Base-by-base conservation (phyloP, 2,797 vertebrate genomes). In the Neosilurus hyrtlii region DNA sequence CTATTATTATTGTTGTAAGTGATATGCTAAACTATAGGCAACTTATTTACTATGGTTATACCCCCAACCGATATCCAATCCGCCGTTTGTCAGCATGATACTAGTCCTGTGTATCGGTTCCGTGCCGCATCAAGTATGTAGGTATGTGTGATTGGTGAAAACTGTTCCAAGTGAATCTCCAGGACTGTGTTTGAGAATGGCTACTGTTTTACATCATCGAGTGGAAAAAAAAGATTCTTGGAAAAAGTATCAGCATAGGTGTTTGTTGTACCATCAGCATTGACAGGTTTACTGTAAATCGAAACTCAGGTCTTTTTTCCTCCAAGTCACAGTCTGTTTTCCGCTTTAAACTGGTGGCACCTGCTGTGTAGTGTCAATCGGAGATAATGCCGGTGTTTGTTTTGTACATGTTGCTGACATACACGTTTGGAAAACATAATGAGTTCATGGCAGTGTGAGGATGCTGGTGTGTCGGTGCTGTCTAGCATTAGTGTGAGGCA, bases 221-320 rank as follows among this genome's bases (percentile, higher is more conserved):
- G 6, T 73, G 51, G n/a, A 9, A 73, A 30, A 30, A n/a, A 15
- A 70, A 16, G 5, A 66, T 62, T 52, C 0, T 12, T 35, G 37
- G 70, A 26, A 26, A 82, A 76, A 24, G 14, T 3, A 14, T 11
- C 14, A 1, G 20, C 1, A 10, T 0, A 24, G 15, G 2, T 79
- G 76, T 83, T 83, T 83, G 82, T 83, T 83, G 76, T 83, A 35
- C 59, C 82, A 65, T 49, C 57, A 77, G 49, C 4, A 9, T 22
- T 1, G 15, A 49, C n/a, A 24, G 37, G 59, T 52, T 83, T 79
- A 62, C 49, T 66, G 63, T 56, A 57, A 79, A 77, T 18, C 37
- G 2, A 43, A 3, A 9, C 59, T 16, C 37, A 14, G 57, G 57
- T 8, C 22, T 16, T 24, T 49, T 56, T 59, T 26, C 37, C 30